phyloP scores from a whole-genome alignment of 2,888 invertebrate species.

The Chloroclysta siterata region DNA sequence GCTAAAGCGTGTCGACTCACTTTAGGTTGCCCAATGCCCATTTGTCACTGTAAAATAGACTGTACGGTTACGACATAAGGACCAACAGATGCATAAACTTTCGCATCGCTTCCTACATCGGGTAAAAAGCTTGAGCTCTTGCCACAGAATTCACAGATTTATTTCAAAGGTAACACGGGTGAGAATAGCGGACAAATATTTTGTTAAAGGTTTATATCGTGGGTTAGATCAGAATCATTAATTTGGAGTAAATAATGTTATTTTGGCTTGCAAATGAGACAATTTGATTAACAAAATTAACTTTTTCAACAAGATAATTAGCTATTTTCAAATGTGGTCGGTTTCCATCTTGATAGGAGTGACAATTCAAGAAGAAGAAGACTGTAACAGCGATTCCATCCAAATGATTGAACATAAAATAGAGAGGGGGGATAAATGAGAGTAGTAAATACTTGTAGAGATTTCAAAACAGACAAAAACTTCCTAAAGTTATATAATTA shows the following conservation, averaged over 20 bases:
- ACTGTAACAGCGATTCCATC: too few species aligned
- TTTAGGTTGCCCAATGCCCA: neutral
- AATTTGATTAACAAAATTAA: constrained; percentile 5
- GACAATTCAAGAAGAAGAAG: too few species aligned
- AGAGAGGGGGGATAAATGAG: too few species aligned
- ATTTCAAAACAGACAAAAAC: too few species aligned
- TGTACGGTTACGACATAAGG: constrained; percentile 1
- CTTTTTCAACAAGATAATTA: neutral
- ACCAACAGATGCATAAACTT: neutral
- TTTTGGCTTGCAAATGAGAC: constrained; percentile 7
- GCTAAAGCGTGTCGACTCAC: neutral
- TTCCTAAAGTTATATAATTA: too few species aligned
- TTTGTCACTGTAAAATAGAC: constrained; percentile 2
- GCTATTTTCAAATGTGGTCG: neutral
- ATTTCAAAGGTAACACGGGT: neutral
- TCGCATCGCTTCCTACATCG: neutral
- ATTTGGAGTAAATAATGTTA: constrained; percentile 18
- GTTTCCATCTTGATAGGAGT: too few species aligned
- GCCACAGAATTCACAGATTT: neutral
- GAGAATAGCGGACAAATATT: neutral
- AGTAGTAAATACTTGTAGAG: too few species aligned
- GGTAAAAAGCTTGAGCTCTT: neutral
- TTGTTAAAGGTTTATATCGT: constrained; percentile 4
- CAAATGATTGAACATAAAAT: too few species aligned
- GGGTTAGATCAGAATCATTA: constrained; percentile 14